These are phyloP conservation scores for Tautogolabrus adspersus DNA, from an alignment of 2,113 vertebrate genomes.

Conservation along the genomic window DNA sequence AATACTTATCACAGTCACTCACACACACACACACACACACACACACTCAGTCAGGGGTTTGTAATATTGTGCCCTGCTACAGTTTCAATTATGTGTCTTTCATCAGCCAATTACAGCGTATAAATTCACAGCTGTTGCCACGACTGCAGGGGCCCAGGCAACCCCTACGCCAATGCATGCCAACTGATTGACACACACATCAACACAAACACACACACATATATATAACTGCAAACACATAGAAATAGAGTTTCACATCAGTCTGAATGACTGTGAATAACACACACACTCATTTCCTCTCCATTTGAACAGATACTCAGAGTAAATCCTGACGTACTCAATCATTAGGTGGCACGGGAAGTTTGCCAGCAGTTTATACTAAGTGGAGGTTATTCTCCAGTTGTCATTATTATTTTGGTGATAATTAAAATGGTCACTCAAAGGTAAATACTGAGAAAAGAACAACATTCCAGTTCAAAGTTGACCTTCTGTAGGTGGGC, in stretches of 20 bases:
- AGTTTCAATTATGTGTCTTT: conserved; percentile 72
- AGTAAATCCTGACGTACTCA: not conserved
- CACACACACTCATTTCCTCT: not conserved
- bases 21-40: conserved; percentile 19
- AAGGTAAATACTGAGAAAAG: no score
- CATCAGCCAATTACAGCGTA: conserved; percentile 62
- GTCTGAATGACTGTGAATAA: not conserved
- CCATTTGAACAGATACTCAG: not conserved
- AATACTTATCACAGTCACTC: conserved; percentile 16
- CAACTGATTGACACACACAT: conserved; percentile 23
- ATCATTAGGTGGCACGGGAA: not conserved
- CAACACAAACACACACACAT: not conserved
- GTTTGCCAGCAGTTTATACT: no score
- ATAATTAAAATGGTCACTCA: no score
- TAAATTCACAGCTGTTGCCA: conserved; percentile 67
- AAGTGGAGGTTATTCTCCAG: no score
- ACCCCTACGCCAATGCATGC: conserved; percentile 14
- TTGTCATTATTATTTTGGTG: no score
- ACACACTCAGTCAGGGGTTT: conserved; percentile 36
- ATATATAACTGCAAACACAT: not conserved
- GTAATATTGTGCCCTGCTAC: conserved; percentile 50
- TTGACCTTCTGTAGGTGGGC: no score
- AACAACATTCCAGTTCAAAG: no score
- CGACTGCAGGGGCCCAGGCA: conserved; percentile 23
- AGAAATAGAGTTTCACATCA: not conserved